These are phyloP conservation scores for Mechanitis messenoides DNA, from an alignment of 2,888 invertebrate genomes.

Conservation along the genomic window DNA sequence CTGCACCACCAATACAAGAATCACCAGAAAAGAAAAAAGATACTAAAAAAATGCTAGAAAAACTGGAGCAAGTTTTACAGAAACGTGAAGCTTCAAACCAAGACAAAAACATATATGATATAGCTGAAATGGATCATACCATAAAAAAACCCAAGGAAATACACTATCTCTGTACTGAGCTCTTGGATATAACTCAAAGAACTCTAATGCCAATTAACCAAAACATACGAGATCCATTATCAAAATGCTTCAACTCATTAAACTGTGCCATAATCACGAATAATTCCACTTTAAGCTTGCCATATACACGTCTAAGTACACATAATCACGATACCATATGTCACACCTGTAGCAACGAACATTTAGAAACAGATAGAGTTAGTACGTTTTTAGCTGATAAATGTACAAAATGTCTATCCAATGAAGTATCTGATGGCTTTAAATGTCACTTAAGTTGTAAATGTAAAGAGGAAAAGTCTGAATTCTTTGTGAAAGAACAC, in stretches of 20 bases:
- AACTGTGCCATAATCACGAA: constrained; percentile 57
- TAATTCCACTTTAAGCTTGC: constrained; percentile 59
- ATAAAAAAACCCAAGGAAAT: constrained; percentile 61
- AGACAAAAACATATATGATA: constrained; percentile 42
- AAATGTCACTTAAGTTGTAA: constrained; percentile 65
- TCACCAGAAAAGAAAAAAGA: constrained; percentile 57
- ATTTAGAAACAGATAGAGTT: constrained; percentile 30
- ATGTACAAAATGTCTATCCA: constrained; percentile 50
- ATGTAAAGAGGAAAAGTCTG: constrained; percentile 46
- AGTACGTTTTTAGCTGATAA: constrained; percentile 35
- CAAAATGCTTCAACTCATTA: constrained; percentile 62
- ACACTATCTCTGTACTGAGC: constrained; percentile 71
- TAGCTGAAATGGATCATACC: constrained; percentile 44
- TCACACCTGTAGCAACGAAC: constrained; percentile 44
- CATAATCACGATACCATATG: constrained; percentile 27
- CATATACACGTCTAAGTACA: constrained; percentile 56
- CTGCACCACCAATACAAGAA: constrained; percentile 38
- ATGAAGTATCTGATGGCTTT: constrained; percentile 48
- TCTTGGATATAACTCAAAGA: constrained; percentile 60
- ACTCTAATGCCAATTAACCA: constrained; percentile 45
- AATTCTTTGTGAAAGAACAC: constrained; percentile 70
- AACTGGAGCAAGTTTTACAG: constrained; percentile 77
- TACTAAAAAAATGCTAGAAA: constrained; percentile 80
- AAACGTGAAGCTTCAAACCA: constrained; percentile 61
- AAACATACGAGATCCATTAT: constrained; percentile 45